phyloP scores from a whole-genome alignment of 2,113 vertebrate genomes.

The Dunckerocampus dactyliophorus region DNA sequence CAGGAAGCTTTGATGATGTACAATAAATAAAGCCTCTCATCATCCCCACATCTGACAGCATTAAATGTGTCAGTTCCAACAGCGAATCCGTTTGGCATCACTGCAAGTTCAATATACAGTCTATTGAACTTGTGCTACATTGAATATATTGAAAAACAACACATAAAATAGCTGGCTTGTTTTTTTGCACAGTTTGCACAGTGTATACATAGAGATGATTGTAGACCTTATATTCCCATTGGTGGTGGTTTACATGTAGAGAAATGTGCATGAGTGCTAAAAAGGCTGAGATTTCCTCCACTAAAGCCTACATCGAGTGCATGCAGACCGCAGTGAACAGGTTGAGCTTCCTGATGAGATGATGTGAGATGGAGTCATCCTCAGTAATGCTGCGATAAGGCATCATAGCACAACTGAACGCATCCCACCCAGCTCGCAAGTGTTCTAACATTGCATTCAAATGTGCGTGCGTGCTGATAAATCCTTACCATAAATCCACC shows the following conservation, averaged over 20 bases:
- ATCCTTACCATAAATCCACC: background rate
- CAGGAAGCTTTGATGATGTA: conserved; percentile 11
- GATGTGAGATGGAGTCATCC: conserved; percentile 44
- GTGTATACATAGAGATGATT: background rate
- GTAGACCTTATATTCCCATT: background rate
- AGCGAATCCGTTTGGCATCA: conserved; percentile 9
- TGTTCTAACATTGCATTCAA: conserved; percentile 3
- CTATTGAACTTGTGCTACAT: background rate
- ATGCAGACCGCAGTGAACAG: conserved; percentile 16
- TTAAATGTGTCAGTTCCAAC: conserved; percentile 1
- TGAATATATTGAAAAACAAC: too few relatives aligned
- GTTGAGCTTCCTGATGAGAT: conserved; percentile 23
- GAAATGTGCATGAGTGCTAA: background rate
- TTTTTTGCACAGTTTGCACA: background rate
- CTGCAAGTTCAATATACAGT: background rate
- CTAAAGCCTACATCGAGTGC: conserved; percentile 6
- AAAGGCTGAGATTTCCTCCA: background rate
- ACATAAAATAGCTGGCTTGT: background rate
- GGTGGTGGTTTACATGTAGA: background rate
- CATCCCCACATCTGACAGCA: conserved; percentile 26
- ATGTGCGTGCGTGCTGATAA: background rate
- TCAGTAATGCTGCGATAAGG: conserved; percentile 39
- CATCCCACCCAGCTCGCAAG: conserved; percentile 39
- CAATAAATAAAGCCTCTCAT: conserved; percentile 23
- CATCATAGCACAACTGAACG: conserved; percentile 19